Base-by-base conservation (phyloP, 2,888 invertebrate species). In the Trissoscelio sp. region DNA sequence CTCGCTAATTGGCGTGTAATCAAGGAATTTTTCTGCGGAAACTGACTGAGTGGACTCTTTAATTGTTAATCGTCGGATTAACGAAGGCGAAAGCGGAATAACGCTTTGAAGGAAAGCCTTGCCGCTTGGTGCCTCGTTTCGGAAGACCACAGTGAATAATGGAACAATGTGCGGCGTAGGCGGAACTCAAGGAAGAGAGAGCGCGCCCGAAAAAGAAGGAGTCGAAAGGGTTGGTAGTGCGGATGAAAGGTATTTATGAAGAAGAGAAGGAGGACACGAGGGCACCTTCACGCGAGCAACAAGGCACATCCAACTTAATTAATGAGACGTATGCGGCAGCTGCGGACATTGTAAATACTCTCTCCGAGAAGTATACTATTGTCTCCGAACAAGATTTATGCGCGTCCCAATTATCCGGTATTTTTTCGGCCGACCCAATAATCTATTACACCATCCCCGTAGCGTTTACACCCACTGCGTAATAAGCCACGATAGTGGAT, bases 241-340 rank as follows among this genome's bases (percentile, higher is more conserved):
- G 77, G 75, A 72, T 60, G 79, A 81, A 81, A 62, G 67, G 72
- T 72, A 75, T 62, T 77, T 67, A 77, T 75, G 79, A 72, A 69
- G 74, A 48, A 60, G 55, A 55, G 60, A 75, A 60, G 37, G 69
- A 73, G 60, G 51, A 48, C 55, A 39, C 66, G 64, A 55, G 14
- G 18, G 70, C 42, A 58, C 39, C 31, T 24, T 6, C 31, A 31
- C 6, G 53, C 34, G 42, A 28, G 51, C 34, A 53, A 20, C 81
- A 82, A 66, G 73, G 67, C 28, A 80, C 84, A 83, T 84, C 82
- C 82, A 83, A 85, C 87, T 89, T 91, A 91, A 91, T 91, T 91
- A 91, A 91, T 91, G 90, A 91, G 91, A 90, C 91, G 87, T 87
- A 88, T 86, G 88, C 88, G 85, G 89, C 89, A 89, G 91, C 90